phyloP scores from a whole-genome alignment of 2,113 vertebrate genomes.

The Microtus montanus region DNA sequence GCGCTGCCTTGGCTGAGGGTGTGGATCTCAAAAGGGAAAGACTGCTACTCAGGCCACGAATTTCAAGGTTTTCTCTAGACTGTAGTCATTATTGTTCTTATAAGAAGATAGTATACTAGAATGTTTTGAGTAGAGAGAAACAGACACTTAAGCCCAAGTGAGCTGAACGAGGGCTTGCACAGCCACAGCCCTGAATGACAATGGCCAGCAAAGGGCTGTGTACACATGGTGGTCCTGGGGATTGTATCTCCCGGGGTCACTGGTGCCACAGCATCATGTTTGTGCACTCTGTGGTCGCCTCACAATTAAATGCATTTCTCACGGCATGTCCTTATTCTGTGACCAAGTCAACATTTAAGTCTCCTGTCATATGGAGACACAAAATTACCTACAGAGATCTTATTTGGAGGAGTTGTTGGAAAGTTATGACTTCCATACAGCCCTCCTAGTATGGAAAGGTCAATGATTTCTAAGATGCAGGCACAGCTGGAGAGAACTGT shows the following conservation, averaged over 20 bases:
- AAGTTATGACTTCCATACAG: neutral
- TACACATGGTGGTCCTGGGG: neutral
- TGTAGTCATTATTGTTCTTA: neutral
- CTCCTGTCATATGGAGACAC: neutral
- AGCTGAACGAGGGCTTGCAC: neutral
- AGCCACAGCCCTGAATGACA: too few relatives aligned
- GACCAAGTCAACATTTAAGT: neutral
- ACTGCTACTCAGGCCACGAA: neutral
- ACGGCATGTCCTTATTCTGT: neutral
- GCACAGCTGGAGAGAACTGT: neutral
- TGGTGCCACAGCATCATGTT: neutral
- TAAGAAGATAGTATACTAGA: neutral
- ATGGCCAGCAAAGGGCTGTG: neutral
- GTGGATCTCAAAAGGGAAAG: too few relatives aligned
- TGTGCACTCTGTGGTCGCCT: neutral
- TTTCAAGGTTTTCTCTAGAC: neutral
- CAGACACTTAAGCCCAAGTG: neutral
- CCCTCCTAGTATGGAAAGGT: neutral
- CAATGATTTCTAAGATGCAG: too few relatives aligned
- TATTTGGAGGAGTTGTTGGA: neutral
- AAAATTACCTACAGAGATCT: neutral
- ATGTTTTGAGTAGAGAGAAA: neutral
- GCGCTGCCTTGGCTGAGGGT: neutral
- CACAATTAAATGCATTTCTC: neutral
- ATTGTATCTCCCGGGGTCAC: too few relatives aligned